Evolutionary conservation across 2,113 vertebrate genomes (phyloP).

Genomic region (Larimichthys polyactis): DNA sequence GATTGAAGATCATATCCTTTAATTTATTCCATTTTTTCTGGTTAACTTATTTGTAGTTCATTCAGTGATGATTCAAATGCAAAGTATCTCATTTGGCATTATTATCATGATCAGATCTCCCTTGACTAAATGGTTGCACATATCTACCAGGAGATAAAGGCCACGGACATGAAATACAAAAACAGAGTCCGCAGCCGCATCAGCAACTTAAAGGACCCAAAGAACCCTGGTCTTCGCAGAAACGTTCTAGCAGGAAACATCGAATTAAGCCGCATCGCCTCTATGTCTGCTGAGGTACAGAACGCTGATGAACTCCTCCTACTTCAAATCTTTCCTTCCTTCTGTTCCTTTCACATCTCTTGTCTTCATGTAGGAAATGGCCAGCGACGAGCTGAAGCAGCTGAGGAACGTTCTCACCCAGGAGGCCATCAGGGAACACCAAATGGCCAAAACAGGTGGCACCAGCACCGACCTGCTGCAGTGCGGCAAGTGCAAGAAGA

Average conservation of each 20-base stretch:
- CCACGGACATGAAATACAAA: conserved; percentile 97
- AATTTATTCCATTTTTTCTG: not conserved
- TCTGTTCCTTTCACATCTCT: not conserved
- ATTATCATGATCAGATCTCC: conserved; percentile 7
- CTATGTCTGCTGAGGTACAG: conserved; percentile 94
- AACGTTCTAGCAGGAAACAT: conserved; percentile 93
- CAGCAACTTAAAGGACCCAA: conserved; percentile 98
- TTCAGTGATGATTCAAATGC: not conserved
- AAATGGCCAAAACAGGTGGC: conserved; percentile 97
- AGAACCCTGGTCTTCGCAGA: conserved; percentile 92
- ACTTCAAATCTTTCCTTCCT: not conserved
- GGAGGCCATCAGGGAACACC: conserved; percentile 97
- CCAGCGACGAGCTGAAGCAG: conserved; percentile 95
- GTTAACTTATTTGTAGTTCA: not conserved
- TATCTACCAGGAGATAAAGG: conserved; percentile 95
- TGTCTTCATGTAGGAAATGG: conserved; percentile 91
- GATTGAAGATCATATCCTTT: conserved; percentile 98
- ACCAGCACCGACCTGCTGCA: conserved; percentile 95
- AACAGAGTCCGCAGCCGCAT: conserved; percentile 96
- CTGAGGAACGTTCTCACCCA: conserved; percentile 93
- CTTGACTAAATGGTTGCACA: conserved; percentile 84
- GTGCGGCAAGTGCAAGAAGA: conserved; percentile 97
- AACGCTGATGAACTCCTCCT: not conserved
- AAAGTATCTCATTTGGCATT: not conserved
- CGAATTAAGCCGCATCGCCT: conserved; percentile 87